Conservation (phyloP, 2,113 vertebrate species). For the Parus major region DNA sequence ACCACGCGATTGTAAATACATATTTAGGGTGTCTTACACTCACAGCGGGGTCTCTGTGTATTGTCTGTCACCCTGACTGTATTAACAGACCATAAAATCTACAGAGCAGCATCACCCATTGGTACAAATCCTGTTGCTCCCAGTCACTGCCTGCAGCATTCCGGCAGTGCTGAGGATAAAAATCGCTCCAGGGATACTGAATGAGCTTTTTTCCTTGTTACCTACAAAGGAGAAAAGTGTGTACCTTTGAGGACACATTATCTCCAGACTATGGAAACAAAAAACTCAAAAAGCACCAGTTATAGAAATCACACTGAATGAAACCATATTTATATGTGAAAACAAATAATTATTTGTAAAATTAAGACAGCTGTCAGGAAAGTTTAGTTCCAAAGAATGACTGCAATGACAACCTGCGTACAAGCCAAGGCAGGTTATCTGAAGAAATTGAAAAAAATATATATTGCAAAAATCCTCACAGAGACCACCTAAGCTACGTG, state of each 20-base stretch:
- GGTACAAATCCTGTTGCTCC: not conserved
- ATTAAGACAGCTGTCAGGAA: not conserved
- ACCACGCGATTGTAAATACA: not conserved
- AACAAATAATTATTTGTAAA: not conserved
- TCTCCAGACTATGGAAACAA: not conserved
- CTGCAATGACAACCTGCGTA: not conserved
- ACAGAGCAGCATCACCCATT: not conserved
- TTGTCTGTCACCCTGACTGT: not conserved
- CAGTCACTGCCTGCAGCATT: not conserved
- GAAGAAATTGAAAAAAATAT: fast-evolving
- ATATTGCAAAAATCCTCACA: not conserved
- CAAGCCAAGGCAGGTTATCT: not conserved
- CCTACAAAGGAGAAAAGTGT: not conserved
- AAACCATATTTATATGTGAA: not conserved
- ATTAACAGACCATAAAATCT: not conserved
- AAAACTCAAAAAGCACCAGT: not conserved
- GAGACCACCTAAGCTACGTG: not conserved
- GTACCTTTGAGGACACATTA: not conserved
- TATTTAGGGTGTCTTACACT: not conserved
- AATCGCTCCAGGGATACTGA: fast-evolving
- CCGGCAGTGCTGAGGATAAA: not conserved
- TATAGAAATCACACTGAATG: not conserved
- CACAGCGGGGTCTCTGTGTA: not conserved
- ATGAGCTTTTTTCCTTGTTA: not conserved
- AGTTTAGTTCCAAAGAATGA: not conserved